Conservation (phyloP, 2,888 invertebrate genomes). For the Athalia cordata region DNA sequence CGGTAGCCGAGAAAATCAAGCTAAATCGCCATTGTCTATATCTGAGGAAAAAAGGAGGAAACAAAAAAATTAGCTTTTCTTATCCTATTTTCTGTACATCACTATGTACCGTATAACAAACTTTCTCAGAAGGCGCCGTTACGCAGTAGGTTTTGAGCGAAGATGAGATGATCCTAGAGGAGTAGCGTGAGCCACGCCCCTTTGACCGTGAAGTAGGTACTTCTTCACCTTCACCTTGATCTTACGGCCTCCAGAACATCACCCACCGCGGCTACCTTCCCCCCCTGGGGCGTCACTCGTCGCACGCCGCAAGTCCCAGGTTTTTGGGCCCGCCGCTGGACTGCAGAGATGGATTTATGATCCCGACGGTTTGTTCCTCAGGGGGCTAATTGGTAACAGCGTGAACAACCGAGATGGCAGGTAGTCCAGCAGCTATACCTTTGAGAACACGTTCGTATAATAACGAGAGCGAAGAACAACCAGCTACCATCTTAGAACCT, state of each 20-base stretch:
- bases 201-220: neutral
- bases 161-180: neutral
- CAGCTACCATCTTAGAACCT: neutral
- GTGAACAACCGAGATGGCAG: conserved; percentile 53
- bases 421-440: conserved; percentile 11
- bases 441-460: neutral
- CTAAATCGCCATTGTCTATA: no score
- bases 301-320: conserved; percentile 54
- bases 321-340: conserved; percentile 37
- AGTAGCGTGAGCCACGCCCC: no score
- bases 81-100: neutral
- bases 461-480: conserved; percentile 12
- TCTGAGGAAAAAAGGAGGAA: neutral
- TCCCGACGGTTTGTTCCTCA: conserved; percentile 49
- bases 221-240: conserved; percentile 14
- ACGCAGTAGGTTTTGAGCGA: neutral
- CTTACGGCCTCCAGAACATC: conserved; percentile 14
- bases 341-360: conserved; percentile 61
- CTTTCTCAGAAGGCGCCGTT: no score
- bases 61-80: neutral
- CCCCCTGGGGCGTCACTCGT: conserved; percentile 63
- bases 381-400: conserved; percentile 66
- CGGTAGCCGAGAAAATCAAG: no score
- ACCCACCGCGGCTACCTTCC: neutral
- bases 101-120: no score